Conservation (phyloP, 1,140 invertebrate species). For the Schlechtendalia chinensis region DNA sequence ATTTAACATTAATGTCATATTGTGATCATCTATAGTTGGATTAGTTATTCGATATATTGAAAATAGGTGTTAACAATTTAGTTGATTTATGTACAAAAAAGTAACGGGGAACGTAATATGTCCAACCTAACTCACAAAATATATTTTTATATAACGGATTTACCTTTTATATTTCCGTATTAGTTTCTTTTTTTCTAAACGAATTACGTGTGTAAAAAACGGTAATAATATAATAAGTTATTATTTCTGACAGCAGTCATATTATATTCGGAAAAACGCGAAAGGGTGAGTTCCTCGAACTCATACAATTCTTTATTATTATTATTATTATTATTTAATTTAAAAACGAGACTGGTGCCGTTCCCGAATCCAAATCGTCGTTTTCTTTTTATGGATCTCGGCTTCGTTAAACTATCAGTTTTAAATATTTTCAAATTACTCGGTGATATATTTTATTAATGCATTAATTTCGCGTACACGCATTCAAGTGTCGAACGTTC, state of each 20-base stretch:
- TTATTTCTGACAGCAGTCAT: no score
- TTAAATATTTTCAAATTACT: not conserved
- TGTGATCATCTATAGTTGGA: not conserved
- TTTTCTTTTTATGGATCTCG: no score
- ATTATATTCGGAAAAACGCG: no score
- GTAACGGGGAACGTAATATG: not conserved
- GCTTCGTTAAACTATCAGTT: no score
- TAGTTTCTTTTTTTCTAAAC: not conserved
- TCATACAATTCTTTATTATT: no score
- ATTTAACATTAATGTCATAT: not conserved
- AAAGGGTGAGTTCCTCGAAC: no score
- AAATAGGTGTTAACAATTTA: not conserved
- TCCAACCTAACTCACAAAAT: not conserved
- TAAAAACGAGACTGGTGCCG: no score
- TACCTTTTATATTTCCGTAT: not conserved
- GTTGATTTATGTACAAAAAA: not conserved
- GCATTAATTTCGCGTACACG: not conserved
- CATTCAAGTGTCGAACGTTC: not conserved
- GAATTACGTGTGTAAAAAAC: no score
- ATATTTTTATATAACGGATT: not conserved
- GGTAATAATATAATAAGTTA: no score
- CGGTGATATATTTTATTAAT: not conserved
- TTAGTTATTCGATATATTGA: constrained; percentile 22
- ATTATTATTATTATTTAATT: no score
- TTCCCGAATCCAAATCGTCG: no score